Conservation (phyloP, 1,140 invertebrate genomes). For the Oreohelix idahoensis region DNA sequence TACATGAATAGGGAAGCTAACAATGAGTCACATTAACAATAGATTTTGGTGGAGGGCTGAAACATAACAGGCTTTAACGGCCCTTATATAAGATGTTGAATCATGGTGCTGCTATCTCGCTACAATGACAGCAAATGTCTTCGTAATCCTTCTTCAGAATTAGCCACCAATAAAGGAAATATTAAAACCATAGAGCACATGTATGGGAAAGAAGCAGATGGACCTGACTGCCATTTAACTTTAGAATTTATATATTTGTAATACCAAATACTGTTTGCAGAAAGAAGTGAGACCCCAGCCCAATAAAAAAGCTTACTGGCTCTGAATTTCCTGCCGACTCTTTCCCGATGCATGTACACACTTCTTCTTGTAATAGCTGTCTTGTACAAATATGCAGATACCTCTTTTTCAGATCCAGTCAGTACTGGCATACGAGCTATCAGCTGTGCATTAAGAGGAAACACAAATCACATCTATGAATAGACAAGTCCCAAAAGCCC, state of each 20-base stretch:
- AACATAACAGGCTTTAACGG: too few species aligned
- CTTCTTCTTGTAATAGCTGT: conserved; percentile 27
- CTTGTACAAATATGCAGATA: conserved; percentile 29
- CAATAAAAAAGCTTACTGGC: conserved; percentile 18
- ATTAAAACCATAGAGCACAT: too few species aligned
- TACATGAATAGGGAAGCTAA: neutral
- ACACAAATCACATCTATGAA: conserved; percentile 13
- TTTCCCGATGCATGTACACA: conserved; percentile 22
- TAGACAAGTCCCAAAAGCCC: neutral
- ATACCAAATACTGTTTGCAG: too few species aligned
- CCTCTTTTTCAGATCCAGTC: neutral
- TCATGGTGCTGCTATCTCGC: too few species aligned
- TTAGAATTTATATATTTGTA: too few species aligned
- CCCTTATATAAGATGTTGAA: neutral
- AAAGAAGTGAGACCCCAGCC: neutral
- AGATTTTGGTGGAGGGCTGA: neutral
- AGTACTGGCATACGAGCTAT: conserved; percentile 30
- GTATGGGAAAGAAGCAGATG: too few species aligned
- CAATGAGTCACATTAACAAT: neutral
- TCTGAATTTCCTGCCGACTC: conserved; percentile 17
- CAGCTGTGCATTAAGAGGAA: conserved; percentile 11
- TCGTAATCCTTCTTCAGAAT: too few species aligned
- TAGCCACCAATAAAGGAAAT: too few species aligned
- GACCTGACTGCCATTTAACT: too few species aligned
- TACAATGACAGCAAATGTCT: too few species aligned